Evolutionary conservation across 1,140 invertebrate genomes (phyloP).

Genomic region (Aphis craccivora): DNA sequence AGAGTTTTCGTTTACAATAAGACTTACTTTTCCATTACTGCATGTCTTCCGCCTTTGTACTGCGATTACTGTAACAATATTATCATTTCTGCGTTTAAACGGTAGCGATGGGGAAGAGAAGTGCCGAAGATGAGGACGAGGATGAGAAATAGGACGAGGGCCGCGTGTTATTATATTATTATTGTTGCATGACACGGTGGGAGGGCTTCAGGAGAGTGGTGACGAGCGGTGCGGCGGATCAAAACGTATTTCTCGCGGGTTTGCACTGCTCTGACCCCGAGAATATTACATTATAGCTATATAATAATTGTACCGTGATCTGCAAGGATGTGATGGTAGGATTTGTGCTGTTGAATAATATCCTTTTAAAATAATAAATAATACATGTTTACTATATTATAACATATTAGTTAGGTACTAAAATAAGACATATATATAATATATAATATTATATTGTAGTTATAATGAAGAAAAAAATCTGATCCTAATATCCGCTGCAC

Average conservation of each 20-base stretch:
- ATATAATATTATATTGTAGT: too few species aligned
- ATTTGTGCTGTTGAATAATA: not conserved
- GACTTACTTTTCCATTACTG: slow-evolving; percentile 31
- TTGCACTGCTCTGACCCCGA: not conserved
- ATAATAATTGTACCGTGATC: not conserved
- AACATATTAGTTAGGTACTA: not conserved
- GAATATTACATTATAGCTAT: not conserved
- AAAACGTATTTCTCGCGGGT: slow-evolving; percentile 15
- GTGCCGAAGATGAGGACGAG: not conserved
- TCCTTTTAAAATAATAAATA: not conserved
- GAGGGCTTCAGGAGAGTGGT: not conserved
- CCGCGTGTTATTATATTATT: slow-evolving; percentile 33
- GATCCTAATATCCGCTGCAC: not conserved
- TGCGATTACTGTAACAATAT: slow-evolving; percentile 54
- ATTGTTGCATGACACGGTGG: not conserved
- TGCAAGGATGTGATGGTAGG: not conserved
- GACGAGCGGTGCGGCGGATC: not conserved
- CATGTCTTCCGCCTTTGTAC: not conserved
- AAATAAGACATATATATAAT: not conserved
- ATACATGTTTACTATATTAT: not conserved
- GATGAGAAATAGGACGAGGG: slow-evolving; percentile 17
- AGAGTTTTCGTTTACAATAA: not conserved
- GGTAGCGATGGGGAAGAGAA: not conserved
- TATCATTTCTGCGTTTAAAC: slow-evolving; percentile 39
- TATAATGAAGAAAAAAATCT: not conserved